A percentile compares a stretch with the other conserved stretches of the same genome.
phyloP scores from a whole-genome alignment of 2,797 vertebrate genomes.

The Hypotaenidia philippensis region DNA sequence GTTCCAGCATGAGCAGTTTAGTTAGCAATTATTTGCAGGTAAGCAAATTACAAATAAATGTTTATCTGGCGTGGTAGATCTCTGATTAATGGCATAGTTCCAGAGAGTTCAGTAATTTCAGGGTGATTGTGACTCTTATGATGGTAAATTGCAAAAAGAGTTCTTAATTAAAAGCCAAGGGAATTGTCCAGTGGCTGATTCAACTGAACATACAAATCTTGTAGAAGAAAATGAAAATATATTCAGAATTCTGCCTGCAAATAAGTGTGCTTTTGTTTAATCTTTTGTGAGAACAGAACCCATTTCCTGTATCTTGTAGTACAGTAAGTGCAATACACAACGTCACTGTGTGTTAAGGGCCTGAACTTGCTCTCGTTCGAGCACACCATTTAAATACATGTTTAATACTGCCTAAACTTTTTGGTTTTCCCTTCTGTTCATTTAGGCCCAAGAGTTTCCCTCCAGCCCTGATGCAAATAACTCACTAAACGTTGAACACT shows the following conservation, averaged over 20 bases:
- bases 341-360: background rate
- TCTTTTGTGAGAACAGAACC: background rate
- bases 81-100: background rate
- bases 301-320: background rate
- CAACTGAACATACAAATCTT: background rate
- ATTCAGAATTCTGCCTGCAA: background rate
- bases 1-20: slow-evolving; percentile 95
- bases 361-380: background rate
- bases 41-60: slow-evolving; percentile 6
- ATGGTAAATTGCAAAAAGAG: background rate
- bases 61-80: background rate
- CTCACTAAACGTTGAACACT: slow-evolving; percentile 81
- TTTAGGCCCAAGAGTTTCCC: slow-evolving; percentile 87
- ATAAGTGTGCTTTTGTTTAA: background rate
- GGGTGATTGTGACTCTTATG: background rate
- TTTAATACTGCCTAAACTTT: background rate
- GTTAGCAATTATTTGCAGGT: slow-evolving; percentile 95
- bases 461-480: slow-evolving; percentile 88
- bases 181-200: background rate
- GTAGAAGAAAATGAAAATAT: background rate
- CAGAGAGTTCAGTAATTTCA: background rate
- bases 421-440: background rate
- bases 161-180: background rate
- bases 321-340: background rate
- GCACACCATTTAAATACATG: background rate